Base-by-base conservation (phyloP, 2,797 vertebrate genomes). In the Enteromius viviparus region DNA sequence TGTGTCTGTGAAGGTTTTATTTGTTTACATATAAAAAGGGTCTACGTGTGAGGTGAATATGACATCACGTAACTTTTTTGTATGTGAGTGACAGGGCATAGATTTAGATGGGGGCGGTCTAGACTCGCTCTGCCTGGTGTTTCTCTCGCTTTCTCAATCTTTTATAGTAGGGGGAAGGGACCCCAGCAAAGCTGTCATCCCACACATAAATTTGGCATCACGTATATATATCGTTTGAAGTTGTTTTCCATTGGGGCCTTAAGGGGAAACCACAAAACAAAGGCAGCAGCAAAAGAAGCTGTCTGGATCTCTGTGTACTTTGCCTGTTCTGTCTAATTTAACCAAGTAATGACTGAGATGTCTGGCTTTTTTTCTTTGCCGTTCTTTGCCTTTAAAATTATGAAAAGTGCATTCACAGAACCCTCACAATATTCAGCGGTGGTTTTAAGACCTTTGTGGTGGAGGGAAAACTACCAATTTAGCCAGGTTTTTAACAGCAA, bases 61-160 rank as follows among this genome's bases (percentile, higher is more conserved):
- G 29, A 37, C 34, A 37, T 69, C 29, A 75, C 15, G 11, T 26
- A 51, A 42, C 82, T 21, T 75, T 49, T 80, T 55, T 79, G 75
- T 55, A 21, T 49, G 40, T 66, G 45, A 92, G 89, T 91, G 87
- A 89, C 89, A 87, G 87, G 90, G 88, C 87, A 87, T 90, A 92
- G 91, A 90, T 87, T 15, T 64, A 86, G 69, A 85, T 80, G 79
- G 23, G 47, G 82, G 87, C 84, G 91, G 93, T 94, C 92, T 94
- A 94, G 93, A 92, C 93, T 90, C 90, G 92, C 89, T 91, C 87
- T 89, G 91, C 91, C 89, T 88, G 89, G 90, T 90, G 89, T 90
- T 90, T 65, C 26, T 49, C 26, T 49, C 45, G 1, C 76, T 32
- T 66, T 78, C 19, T 66, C 19, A n/a, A n/a, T 66, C 42, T 78